Evolutionary conservation across 2,797 vertebrate species (phyloP).

Genomic region (Dendrocincla tyrannina): DNA sequence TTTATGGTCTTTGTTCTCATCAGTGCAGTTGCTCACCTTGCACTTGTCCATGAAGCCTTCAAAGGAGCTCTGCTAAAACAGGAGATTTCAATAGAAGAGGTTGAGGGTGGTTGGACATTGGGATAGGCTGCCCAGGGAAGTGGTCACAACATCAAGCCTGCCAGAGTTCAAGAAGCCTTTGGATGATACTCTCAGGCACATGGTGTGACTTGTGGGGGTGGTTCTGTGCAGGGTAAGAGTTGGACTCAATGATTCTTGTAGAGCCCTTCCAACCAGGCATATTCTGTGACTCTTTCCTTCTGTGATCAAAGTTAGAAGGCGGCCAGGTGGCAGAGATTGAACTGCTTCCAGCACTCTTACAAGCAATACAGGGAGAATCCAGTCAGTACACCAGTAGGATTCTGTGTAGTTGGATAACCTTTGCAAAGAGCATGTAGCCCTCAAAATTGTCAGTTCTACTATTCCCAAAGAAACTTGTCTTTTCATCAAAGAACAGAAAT

Average conservation of each 20-base stretch:
- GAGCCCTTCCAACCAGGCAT: not conserved
- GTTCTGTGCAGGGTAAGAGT: not conserved
- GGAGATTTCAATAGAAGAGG: not conserved
- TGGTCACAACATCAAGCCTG: not conserved
- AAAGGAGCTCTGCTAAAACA: not conserved
- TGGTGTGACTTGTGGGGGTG: not conserved
- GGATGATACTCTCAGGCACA: not conserved
- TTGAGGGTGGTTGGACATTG: not conserved
- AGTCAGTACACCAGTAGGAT: not conserved
- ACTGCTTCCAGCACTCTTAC: fast-evolving
- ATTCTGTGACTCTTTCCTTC: not conserved
- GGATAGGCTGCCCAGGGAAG: not conserved
- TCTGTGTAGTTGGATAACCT: not conserved
- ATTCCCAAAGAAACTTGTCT: not conserved
- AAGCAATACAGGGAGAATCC: not conserved
- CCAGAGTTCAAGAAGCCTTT: not conserved
- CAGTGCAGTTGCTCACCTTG: not conserved
- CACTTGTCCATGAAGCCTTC: not conserved
- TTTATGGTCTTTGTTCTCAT: not conserved
- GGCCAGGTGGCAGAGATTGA: not conserved
- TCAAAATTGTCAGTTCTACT: not conserved
- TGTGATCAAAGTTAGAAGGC: not conserved
- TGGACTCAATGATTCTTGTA: not conserved
- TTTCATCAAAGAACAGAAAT: not conserved
- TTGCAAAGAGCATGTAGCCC: not conserved